Conservation (phyloP, 1,140 invertebrate genomes). For the Diorhabda sublineata region DNA sequence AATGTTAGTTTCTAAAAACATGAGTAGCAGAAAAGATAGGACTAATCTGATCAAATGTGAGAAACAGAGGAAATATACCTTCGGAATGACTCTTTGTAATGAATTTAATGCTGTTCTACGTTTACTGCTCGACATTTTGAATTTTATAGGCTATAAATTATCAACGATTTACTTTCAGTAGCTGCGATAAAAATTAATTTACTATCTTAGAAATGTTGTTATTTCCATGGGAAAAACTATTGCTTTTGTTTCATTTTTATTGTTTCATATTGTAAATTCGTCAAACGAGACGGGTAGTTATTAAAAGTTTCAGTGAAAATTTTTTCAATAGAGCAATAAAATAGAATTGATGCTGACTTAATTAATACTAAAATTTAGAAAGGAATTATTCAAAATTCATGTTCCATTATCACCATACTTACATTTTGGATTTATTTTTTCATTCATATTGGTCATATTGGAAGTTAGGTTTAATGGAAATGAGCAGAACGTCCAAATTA, state of each 20-base stretch:
- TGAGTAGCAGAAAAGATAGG: background rate
- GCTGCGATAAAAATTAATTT: background rate
- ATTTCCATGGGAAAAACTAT: background rate
- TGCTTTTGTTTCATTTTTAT: background rate
- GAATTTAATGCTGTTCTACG: background rate
- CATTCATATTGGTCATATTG: too few relatives aligned
- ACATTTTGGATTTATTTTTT: too few relatives aligned
- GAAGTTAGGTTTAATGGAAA: too few relatives aligned
- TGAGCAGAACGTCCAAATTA: too few relatives aligned
- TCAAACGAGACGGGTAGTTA: background rate
- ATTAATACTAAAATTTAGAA: too few relatives aligned
- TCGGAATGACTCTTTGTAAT: background rate
- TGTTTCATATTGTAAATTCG: background rate
- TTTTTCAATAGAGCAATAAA: too few relatives aligned
- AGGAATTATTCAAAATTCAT: too few relatives aligned
- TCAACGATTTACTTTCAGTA: constrained; percentile 2
- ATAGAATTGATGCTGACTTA: too few relatives aligned
- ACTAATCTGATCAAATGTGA: background rate
- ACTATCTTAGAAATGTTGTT: background rate
- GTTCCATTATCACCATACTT: too few relatives aligned
- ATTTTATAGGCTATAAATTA: constrained; percentile 3
- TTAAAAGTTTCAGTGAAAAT: background rate
- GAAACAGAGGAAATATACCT: background rate
- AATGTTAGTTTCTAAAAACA: background rate
- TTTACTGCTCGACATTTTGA: background rate